Percentiles rank a stretch among this genome's conserved stretches.
phyloP scores from a whole-genome alignment of 1,140 invertebrate species.

The Neodiprion lecontei region DNA sequence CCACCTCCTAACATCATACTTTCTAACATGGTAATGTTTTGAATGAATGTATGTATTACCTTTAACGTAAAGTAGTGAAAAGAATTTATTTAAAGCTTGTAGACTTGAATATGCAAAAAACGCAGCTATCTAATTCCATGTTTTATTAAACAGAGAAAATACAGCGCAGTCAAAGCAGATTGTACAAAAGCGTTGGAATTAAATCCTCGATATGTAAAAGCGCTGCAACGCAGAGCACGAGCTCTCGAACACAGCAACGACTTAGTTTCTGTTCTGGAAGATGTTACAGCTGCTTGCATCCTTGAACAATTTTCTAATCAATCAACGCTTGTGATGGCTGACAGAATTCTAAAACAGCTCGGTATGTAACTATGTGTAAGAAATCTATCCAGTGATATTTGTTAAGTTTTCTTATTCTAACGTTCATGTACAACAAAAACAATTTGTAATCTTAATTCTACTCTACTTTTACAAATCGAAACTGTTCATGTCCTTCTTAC shows the following conservation, averaged over 20 bases:
- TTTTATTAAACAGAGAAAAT: conserved; percentile 72
- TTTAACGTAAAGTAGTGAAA: too few relatives aligned
- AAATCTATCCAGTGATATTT: conserved; percentile 9
- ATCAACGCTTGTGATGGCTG: conserved; percentile 79
- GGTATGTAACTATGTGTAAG: conserved; percentile 61
- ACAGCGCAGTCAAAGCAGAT: conserved; percentile 83
- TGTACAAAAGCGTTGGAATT: conserved; percentile 85
- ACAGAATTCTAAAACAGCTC: conserved; percentile 82
- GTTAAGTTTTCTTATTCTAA: too few relatives aligned
- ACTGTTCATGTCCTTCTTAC: conserved; percentile 12
- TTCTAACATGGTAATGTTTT: too few relatives aligned
- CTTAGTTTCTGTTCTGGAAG: conserved; percentile 83
- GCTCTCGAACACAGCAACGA: conserved; percentile 82
- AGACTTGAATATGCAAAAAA: too few relatives aligned
- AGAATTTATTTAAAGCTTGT: too few relatives aligned
- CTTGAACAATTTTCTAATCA: conserved; percentile 88
- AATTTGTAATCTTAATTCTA: too few relatives aligned
- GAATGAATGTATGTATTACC: too few relatives aligned
- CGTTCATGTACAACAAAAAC: too few relatives aligned
- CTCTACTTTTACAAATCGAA: too few relatives aligned
- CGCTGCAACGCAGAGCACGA: conserved; percentile 82
- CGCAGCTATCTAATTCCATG: neutral
- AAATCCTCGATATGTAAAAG: conserved; percentile 90
- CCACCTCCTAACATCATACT: too few relatives aligned
- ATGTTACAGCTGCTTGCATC: conserved; percentile 91